Conservation (phyloP, 2,113 vertebrate genomes). For the Arvicanthis niloticus region DNA sequence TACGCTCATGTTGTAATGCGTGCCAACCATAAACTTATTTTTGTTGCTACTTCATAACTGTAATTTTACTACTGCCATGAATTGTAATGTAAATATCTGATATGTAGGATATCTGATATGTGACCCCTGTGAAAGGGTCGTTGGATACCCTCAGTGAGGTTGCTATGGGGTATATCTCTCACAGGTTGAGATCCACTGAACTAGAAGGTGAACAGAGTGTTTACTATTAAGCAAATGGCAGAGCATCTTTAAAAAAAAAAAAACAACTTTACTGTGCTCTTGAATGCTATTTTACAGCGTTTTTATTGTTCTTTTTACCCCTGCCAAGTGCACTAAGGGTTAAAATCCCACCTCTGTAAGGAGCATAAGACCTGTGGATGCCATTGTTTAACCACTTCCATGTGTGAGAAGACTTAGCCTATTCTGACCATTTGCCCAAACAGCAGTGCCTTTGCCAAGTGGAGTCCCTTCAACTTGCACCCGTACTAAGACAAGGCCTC, state of each 20-base stretch:
- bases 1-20: background rate
- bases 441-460: background rate
- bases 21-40: background rate
- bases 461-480: background rate
- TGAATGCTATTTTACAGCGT: conserved; percentile 35
- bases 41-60: background rate
- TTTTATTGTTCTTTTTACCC: conserved; percentile 4
- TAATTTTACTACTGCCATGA: background rate
- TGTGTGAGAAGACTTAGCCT: background rate
- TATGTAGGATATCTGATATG: background rate
- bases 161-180: background rate
- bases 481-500: background rate
- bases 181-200: background rate
- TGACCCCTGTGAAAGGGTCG: background rate
- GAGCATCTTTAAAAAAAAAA: background rate
- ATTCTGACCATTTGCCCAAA: conserved; percentile 1
- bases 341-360: conserved; percentile 51
- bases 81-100: background rate
- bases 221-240: conserved; percentile 21
- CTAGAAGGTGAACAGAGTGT: background rate
- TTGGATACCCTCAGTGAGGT: background rate
- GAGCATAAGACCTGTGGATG: conserved; percentile 46
- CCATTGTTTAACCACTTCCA: conserved; percentile 46
- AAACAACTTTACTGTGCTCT: background rate
- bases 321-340: conserved; percentile 25